Percentiles rank a stretch among this genome's conserved stretches.
Conservation (phyloP, 2,888 invertebrate genomes). For the Cheilosia vulpina region DNA sequence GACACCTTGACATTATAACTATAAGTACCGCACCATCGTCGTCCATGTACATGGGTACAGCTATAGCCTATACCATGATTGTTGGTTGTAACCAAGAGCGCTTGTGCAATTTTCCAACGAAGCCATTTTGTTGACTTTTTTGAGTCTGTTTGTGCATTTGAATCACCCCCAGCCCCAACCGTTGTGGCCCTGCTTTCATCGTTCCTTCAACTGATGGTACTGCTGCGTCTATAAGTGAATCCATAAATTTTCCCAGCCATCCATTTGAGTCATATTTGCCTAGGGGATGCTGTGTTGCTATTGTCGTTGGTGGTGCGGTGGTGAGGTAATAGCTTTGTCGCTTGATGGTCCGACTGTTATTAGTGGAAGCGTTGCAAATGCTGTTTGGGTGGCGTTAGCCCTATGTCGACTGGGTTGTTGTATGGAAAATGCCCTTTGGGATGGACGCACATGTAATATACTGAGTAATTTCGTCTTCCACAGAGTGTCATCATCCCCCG, state of each 20-base stretch:
- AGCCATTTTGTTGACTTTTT: slow-evolving; percentile 42
- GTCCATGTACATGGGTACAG: background rate
- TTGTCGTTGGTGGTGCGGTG: background rate
- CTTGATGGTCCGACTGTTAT: slow-evolving; percentile 63
- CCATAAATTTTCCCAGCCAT: slow-evolving; percentile 58
- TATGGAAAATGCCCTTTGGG: slow-evolving; percentile 48
- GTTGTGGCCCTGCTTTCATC: slow-evolving; percentile 10
- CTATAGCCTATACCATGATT: background rate
- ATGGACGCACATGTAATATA: slow-evolving; percentile 68
- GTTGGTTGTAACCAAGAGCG: slow-evolving; percentile 34
- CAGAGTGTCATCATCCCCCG: background rate
- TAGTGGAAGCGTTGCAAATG: slow-evolving; percentile 57
- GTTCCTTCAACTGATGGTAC: background rate
- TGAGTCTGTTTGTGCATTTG: slow-evolving; percentile 18
- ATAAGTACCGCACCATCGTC: background rate
- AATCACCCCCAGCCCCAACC: slow-evolving; percentile 7
- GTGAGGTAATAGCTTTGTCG: slow-evolving; percentile 56
- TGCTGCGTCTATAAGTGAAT: slow-evolving; percentile 53
- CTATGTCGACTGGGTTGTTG: slow-evolving; percentile 33
- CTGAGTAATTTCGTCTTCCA: slow-evolving; percentile 39
- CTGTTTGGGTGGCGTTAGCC: slow-evolving; percentile 35
- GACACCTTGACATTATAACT: slow-evolving; percentile 34
- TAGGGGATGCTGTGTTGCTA: slow-evolving; percentile 40
- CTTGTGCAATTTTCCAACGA: slow-evolving; percentile 47
- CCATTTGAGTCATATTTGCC: slow-evolving; percentile 51